Evolutionary conservation across 1,140 invertebrate species (phyloP), one percentile per base, ranked within the genome.

Genomic region (Zaprionus taronus): DNA sequence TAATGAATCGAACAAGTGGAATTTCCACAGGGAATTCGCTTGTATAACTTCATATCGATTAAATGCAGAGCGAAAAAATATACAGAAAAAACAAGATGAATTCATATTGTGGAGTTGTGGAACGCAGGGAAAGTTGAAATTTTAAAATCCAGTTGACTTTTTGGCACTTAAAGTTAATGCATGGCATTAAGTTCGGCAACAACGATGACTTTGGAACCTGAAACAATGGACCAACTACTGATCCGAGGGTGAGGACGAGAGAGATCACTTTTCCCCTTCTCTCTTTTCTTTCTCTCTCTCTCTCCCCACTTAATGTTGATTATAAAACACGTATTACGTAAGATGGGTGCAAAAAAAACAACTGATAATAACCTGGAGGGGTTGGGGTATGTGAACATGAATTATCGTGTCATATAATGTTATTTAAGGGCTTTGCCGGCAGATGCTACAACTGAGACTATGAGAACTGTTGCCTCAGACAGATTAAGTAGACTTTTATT

Each of bases 291-390:
- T 17, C 41, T 44, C 36, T 38, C 36, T 4, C 5, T 44, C 0
- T 17, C n/a, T 17, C 47, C 20, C 47, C 47, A 11, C 17, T 51
- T 22, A 49, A 60, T 66, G 26, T 20, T 22, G 36, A 57, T 70
- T 75, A 68, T 61, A 31, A 73, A 68, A 68, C 44, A 3, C 15
- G 44, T 44, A 73, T 73, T 63, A 57, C 31, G 31, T 70, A 70
- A 75, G 4, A 12, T 58, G 62, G 53, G 28, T 7, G 47, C 15
- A 34, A 31, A 31, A 28, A 31, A 41, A 31, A 26, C 41, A 36
- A 22, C 26, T 12, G 38, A 17, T 17, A 12, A 63, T 55, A 63
- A 41, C n/a, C 17, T 44, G 12, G 7, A 17, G 56, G n/a, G 22
- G 38, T 7, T 28, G 28, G 6, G 28, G 28, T 9, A 9, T 44